Evolutionary conservation across 2,113 vertebrate genomes (phyloP).

Genomic region (Stigmatopora nigra): DNA sequence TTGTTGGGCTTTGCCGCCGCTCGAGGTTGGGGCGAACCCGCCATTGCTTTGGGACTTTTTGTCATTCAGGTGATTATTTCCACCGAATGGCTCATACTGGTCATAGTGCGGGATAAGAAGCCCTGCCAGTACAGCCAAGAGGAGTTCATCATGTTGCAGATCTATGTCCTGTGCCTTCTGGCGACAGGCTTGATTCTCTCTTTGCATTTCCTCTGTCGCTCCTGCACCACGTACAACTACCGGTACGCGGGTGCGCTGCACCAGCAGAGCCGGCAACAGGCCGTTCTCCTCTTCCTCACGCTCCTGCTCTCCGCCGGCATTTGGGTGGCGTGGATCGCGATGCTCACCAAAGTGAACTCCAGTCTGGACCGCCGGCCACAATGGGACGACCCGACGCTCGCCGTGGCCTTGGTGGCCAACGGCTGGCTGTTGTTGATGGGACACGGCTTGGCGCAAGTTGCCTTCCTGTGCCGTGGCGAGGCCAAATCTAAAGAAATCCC

Average conservation of each 20-base stretch:
- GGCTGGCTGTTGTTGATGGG: conserved; percentile 82
- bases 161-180: conserved; percentile 82
- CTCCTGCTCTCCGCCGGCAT: conserved; percentile 71
- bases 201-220: conserved; percentile 61
- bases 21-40: conserved; percentile 66
- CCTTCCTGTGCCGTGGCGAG: conserved; percentile 65
- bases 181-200: conserved; percentile 65
- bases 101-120: conserved; percentile 53
- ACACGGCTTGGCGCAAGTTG: conserved; percentile 74
- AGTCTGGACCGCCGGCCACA: neutral
- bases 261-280: conserved; percentile 66
- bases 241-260: conserved; percentile 51
- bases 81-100: conserved; percentile 73
- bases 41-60: conserved; percentile 69
- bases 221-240: conserved; percentile 55
- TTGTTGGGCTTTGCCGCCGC: conserved; percentile 68
- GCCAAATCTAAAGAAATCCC: conserved; percentile 43
- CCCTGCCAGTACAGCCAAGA: conserved; percentile 60
- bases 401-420: conserved; percentile 77
- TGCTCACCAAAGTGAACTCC: conserved; percentile 70
- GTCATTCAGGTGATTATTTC: conserved; percentile 81
- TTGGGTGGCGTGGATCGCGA: conserved; percentile 84
- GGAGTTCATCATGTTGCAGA: conserved; percentile 84
- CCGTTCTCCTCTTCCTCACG: conserved; percentile 71
- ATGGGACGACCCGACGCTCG: conserved; percentile 84